Percentiles rank a stretch among this genome's conserved stretches.
phyloP scores from a whole-genome alignment of 2,113 vertebrate genomes.

The Engraulis encrasicolus region DNA sequence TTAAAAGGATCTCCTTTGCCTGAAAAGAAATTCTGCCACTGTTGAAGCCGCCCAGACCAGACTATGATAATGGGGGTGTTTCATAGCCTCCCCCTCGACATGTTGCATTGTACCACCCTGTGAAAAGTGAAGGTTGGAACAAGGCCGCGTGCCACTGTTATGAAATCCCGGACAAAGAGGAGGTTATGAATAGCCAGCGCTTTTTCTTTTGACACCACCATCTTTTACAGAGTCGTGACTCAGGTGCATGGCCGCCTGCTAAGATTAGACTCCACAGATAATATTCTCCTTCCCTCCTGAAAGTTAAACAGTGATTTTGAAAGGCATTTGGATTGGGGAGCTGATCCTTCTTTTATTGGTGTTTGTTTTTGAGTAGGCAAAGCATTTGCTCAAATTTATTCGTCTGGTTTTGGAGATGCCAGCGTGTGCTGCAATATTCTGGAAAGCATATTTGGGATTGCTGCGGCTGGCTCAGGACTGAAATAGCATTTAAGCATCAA shows the following conservation, averaged over 20 bases:
- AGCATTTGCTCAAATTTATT: background rate
- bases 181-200: background rate
- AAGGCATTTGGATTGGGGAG: background rate
- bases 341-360: background rate
- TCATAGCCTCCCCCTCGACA: background rate
- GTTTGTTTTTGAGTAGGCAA: too few relatives aligned
- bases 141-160: background rate
- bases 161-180: background rate
- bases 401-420: background rate
- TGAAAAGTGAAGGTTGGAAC: background rate
- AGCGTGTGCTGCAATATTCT: background rate
- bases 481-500: conserved; percentile 10
- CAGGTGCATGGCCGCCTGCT: background rate
- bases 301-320: conserved; percentile 16
- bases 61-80: background rate
- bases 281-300: background rate
- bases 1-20: background rate
- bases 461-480: background rate
- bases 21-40: background rate
- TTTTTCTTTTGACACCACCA: background rate
- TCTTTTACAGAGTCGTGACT: conserved; percentile 6
- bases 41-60: background rate
- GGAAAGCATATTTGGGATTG: background rate
- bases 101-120: background rate
- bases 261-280: background rate